Conservation (phyloP, 2,113 vertebrate species). For the Gracilinanus agilis region DNA sequence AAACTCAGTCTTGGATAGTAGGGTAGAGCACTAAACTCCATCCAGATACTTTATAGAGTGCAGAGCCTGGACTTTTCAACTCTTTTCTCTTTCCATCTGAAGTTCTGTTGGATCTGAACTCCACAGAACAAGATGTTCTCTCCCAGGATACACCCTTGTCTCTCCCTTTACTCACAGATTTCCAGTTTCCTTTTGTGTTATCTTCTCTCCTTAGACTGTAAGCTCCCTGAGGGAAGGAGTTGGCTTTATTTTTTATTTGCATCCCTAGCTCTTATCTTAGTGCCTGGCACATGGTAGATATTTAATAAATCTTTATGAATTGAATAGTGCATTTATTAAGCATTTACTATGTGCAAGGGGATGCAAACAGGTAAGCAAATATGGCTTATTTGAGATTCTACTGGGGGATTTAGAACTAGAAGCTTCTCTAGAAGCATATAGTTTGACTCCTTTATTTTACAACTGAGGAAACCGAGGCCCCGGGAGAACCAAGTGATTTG, state of each 20-base stretch:
- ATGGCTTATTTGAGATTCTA: background rate
- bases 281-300: background rate
- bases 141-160: background rate
- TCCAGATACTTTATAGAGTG: background rate
- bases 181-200: background rate
- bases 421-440: background rate
- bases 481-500: background rate
- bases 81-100: background rate
- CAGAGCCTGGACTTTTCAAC: background rate
- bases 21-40: background rate
- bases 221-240: background rate
- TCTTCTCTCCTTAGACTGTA: background rate
- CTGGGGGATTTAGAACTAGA: background rate
- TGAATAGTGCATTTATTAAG: background rate
- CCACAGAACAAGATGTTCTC: background rate
- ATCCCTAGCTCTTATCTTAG: background rate
- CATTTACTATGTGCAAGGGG: background rate
- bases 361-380: background rate
- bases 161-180: background rate
- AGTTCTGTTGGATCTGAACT: background rate
- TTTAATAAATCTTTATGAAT: background rate
- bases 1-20: background rate
- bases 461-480: background rate
- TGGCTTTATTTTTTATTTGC: background rate
- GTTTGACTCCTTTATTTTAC: background rate